A percentile compares a stretch with the other conserved stretches of the same genome.
phyloP scores from a whole-genome alignment of 2,888 invertebrate genomes.

The Chrysopilus asiliformis region DNA sequence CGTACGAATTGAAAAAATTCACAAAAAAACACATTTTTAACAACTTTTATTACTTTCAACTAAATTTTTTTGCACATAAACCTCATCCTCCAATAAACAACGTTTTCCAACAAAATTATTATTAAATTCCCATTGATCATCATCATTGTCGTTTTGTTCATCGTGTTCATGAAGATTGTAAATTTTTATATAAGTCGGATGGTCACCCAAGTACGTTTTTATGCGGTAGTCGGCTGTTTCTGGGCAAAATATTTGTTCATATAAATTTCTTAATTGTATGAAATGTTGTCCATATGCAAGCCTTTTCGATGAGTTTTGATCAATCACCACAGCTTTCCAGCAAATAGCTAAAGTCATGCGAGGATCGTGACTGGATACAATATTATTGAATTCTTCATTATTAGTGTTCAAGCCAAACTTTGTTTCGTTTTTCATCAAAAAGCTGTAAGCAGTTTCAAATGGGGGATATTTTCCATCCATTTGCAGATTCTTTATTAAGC shows the following conservation, averaged over 20 bases:
- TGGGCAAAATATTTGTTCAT: conserved; percentile 29
- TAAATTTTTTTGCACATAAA: conserved; percentile 16
- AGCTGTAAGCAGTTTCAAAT: conserved; percentile 26
- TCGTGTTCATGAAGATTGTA: conserved; percentile 15
- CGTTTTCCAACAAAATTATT: conserved; percentile 29
- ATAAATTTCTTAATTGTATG: conserved; percentile 29
- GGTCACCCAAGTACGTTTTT: conserved; percentile 18
- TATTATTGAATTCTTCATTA: conserved; percentile 33
- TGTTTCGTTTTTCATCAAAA: conserved; percentile 33
- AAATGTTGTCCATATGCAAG: conserved; percentile 30
- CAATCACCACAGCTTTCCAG: conserved; percentile 29
- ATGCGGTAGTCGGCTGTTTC: conserved; percentile 18
- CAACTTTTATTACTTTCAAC: no score
- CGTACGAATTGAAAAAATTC: no score
- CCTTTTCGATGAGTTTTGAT: conserved; percentile 21
- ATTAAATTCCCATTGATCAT: conserved; percentile 32
- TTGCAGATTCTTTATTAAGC: conserved; percentile 18
- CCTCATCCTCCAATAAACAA: conserved; percentile 31
- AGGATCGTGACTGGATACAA: conserved; percentile 25
- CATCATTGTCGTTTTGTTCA: conserved; percentile 19
- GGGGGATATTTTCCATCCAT: conserved; percentile 19
- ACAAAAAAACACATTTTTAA: no score
- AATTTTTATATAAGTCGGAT: conserved; percentile 17
- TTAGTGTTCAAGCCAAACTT: conserved; percentile 26
- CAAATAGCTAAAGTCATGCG: conserved; percentile 29